Base-by-base conservation (phyloP, 2,888 invertebrate species). In the Leucophora obtusa region DNA sequence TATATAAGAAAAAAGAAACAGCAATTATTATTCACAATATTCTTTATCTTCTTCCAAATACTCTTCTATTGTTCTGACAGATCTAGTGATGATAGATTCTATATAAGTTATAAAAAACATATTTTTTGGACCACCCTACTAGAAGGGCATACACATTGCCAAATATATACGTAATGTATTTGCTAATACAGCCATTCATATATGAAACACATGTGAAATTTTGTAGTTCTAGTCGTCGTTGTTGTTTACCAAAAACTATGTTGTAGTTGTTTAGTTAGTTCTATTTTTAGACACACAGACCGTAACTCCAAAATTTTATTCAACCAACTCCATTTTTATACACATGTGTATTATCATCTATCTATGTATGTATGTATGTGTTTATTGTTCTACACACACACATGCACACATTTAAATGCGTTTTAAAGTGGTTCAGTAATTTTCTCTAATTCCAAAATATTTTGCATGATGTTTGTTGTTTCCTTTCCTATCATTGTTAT, bases 391-490 rank as follows among this genome's bases (percentile, higher is more conserved):
- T 15, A 59, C 35, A 38, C 60, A 50, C 50, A 24, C 24, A 54
- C 21, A 21, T 59, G n/a, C 38, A 59, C 15, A 53, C 59, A 72
- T 76, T 76, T 76, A 80, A 80, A 80, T 72, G 68, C 63, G 76
- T 76, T 80, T 80, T 76, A 76, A 80, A 80, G 76, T 80, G 76
- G 72, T 72, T 76, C 72, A 68, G 62, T 71, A 68, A 53, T 63
- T 68, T 66, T 72, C 62, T 60, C 35, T 15, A 70, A 79, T 65
- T 60, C 47, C 50, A 43, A 59, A 9, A 50, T n/a, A 24, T 62
- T 17, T 50, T 50, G 59, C 47, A 62, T 74, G 58, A 11, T 38
- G 56, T 50, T 59, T 53, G 65, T 77, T 54, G 66, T 66, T 70
- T 65, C 65, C 24, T 69, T 77, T 77, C 53, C 65, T 58, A 66